Evolutionary conservation across 2,888 invertebrate genomes (phyloP).

Genomic region (Athalia circularis): DNA sequence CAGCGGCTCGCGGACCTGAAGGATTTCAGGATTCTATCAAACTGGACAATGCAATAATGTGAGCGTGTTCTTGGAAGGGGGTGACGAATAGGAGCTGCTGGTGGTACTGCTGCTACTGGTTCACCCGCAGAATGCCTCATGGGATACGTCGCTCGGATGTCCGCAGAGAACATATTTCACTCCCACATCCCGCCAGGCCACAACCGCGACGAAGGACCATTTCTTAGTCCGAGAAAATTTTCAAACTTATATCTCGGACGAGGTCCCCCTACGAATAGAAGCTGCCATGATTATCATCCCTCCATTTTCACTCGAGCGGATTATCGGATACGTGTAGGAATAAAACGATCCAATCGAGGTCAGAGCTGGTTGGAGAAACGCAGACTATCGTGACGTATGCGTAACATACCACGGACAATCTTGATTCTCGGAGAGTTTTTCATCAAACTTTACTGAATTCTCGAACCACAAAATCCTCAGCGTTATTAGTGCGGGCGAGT

Average conservation of each 20-base stretch:
- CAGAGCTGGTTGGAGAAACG: too few relatives aligned
- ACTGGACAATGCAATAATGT: constrained; percentile 55
- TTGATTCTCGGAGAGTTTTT: background rate
- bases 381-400: too few relatives aligned
- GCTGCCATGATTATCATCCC: too few relatives aligned
- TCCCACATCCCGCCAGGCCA: background rate
- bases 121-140: constrained; percentile 50
- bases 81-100: constrained; percentile 22
- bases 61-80: constrained; percentile 30
- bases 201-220: constrained; percentile 8
- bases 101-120: too few relatives aligned
- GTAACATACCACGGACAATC: too few relatives aligned
- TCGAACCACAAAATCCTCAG: background rate
- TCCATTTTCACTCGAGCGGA: too few relatives aligned
- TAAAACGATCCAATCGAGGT: too few relatives aligned
- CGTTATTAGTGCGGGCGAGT: constrained; percentile 16
- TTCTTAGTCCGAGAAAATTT: constrained; percentile 29
- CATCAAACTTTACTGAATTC: background rate
- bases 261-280: background rate
- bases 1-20: constrained; percentile 61
- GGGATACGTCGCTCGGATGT: constrained; percentile 34
- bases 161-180: constrained; percentile 36
- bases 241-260: constrained; percentile 5
- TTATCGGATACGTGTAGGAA: too few relatives aligned
- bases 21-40: constrained; percentile 74